These are phyloP conservation scores for Tokudaia muenninki DNA, from an alignment of 2,797 vertebrate species.

Conservation along the genomic window DNA sequence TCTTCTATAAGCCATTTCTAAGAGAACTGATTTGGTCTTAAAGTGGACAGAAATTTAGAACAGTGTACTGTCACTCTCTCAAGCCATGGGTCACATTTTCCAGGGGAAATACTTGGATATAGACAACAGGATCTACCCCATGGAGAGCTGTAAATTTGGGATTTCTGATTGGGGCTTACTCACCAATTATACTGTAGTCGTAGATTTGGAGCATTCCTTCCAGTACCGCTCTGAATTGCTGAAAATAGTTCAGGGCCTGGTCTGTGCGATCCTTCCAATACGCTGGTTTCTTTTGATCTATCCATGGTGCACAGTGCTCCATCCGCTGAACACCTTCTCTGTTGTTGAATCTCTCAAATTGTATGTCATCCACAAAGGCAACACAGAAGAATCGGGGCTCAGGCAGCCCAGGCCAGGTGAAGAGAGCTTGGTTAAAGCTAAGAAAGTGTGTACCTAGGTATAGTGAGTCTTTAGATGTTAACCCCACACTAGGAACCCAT, in stretches of 20 bases:
- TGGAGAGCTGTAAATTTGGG: not conserved
- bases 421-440: not conserved
- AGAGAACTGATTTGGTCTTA: not conserved
- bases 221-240: rapidly evolving
- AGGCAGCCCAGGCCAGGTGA: not conserved
- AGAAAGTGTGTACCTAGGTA: slow-evolving; percentile 20
- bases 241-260: too few relatives aligned
- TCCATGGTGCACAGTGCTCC: not conserved
- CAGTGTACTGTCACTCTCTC: too few relatives aligned
- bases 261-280: rapidly evolving
- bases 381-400: rapidly evolving
- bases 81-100: too few relatives aligned
- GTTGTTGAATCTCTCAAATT: not conserved
- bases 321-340: not conserved
- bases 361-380: not conserved
- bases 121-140: not conserved
- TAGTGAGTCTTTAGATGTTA: not conserved
- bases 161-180: not conserved
- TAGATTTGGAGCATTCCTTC: not conserved
- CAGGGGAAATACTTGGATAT: too few relatives aligned
- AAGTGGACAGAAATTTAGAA: not conserved
- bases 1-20: not conserved
- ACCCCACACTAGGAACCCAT: not conserved
- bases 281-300: too few relatives aligned
- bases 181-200: not conserved